Conservation (phyloP, 2,113 vertebrate species). For the Ptyas mucosa region DNA sequence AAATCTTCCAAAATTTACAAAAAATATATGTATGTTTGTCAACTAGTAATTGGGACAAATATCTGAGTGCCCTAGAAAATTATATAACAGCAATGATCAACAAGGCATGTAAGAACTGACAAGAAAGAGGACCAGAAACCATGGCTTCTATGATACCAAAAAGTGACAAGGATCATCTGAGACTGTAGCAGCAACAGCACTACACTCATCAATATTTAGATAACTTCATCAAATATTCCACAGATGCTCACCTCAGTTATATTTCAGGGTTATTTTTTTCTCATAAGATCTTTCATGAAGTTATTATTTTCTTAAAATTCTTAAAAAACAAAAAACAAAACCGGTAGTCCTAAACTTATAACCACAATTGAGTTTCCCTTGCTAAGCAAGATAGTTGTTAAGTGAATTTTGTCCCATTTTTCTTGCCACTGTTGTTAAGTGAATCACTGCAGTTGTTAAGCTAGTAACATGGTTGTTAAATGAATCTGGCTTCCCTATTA, state of each 20-base stretch:
- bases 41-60: background rate
- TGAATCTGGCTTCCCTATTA: background rate
- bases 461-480: background rate
- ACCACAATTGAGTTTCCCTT: background rate
- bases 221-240: constrained; percentile 45
- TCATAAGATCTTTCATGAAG: background rate
- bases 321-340: background rate
- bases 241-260: constrained; percentile 49
- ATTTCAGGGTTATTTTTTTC: constrained; percentile 30
- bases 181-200: constrained; percentile 25
- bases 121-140: background rate
- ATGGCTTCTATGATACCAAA: background rate
- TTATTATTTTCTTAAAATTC: constrained; percentile 7
- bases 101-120: background rate
- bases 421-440: background rate
- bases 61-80: background rate
- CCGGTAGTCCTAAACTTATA: background rate
- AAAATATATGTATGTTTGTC: background rate
- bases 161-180: background rate
- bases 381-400: background rate
- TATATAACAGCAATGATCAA: background rate
- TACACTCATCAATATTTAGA: constrained; percentile 44
- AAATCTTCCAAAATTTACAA: background rate
- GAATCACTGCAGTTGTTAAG: background rate
- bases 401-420: background rate